Conservation (phyloP, 2,797 vertebrate genomes). For the Anomalospiza imberbis region DNA sequence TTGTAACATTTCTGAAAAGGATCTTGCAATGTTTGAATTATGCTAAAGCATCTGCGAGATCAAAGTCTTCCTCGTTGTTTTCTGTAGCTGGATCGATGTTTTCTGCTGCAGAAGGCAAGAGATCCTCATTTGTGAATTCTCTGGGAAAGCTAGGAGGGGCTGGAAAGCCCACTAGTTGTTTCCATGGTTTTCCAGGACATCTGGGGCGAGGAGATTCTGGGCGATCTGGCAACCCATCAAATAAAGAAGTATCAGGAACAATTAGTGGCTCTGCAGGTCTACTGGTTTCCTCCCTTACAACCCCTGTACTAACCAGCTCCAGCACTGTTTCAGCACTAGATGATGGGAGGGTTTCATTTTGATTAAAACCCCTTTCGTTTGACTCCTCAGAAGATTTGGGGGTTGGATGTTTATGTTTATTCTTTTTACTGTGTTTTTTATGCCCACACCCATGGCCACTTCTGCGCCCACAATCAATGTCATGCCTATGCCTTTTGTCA, state of each 20-base stretch:
- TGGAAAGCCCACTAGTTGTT: conserved; percentile 5
- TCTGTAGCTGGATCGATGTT: not conserved
- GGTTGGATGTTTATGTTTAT: conserved; percentile 8
- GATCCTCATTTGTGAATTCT: conserved; percentile 29
- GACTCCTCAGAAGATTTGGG: conserved; percentile 74
- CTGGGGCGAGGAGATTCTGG: conserved; percentile 23
- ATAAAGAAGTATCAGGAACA: conserved; percentile 11
- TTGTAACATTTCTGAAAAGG: not conserved
- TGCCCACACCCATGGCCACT: not conserved
- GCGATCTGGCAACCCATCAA: conserved; percentile 45
- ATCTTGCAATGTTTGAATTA: not conserved
- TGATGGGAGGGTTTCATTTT: not conserved
- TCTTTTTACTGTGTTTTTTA: conserved; percentile 22
- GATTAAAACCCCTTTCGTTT: conserved; percentile 55
- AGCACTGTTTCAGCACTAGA: not conserved
- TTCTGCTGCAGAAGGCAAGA: not conserved
- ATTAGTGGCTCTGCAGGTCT: not conserved
- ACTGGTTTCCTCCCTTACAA: not conserved
- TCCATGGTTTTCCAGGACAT: conserved; percentile 76
- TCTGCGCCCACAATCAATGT: not conserved
- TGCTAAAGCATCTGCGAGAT: conserved; percentile 38
- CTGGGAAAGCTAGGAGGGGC: not conserved
- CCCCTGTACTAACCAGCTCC: not conserved
- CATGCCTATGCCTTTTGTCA: not conserved
- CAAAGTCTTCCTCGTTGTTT: not conserved